Conservation (phyloP, 2,113 vertebrate genomes). For the Psittacara wagleri region DNA sequence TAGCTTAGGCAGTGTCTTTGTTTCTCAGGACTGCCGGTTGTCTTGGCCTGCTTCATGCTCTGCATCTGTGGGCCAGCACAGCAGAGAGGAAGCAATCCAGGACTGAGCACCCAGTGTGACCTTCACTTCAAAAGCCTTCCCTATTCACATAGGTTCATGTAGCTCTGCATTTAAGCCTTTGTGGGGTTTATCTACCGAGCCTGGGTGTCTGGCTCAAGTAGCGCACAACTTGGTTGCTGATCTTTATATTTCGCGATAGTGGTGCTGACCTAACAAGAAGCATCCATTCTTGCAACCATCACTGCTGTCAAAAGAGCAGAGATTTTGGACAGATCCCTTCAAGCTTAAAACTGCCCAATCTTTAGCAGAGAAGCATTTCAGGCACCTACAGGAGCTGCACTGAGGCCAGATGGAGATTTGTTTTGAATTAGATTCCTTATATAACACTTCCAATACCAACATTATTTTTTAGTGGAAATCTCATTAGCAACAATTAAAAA, state of each 20-base stretch:
- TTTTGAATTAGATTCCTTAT: not conserved
- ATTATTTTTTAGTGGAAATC: not conserved
- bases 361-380: not conserved
- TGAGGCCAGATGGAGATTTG: not conserved
- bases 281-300: not conserved
- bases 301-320: not conserved
- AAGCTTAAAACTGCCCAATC: not conserved
- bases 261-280: not conserved
- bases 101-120: not conserved
- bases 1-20: not conserved
- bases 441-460: not conserved
- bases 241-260: not conserved
- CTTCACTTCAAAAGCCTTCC: not conserved
- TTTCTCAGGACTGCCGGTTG: not conserved
- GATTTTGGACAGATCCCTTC: not conserved
- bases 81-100: fast-evolving
- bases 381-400: not conserved
- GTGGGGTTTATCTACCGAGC: not conserved
- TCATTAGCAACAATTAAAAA: not conserved
- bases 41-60: not conserved
- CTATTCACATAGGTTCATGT: fast-evolving
- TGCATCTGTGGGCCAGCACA: fast-evolving
- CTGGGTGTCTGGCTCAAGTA: not conserved
- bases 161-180: not conserved
- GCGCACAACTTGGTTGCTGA: not conserved